Evolutionary conservation across 2,888 invertebrate species (phyloP).

Genomic region (Eupithecia insigniata): DNA sequence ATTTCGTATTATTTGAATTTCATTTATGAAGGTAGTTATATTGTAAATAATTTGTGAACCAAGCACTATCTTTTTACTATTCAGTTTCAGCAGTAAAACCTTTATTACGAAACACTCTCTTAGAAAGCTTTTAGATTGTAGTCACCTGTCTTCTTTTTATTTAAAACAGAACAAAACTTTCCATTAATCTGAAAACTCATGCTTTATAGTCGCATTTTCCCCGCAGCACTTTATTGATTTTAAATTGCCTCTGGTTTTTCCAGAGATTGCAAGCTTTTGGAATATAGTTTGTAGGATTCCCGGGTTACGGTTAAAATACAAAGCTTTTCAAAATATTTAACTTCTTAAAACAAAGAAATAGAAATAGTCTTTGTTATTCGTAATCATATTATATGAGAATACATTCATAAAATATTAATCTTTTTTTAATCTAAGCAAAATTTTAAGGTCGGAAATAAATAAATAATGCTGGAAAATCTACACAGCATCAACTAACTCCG

Average conservation of each 20-base stretch:
- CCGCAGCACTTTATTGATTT: constrained; percentile 30
- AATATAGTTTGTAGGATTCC: background rate
- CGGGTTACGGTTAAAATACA: background rate
- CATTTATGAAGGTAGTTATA: background rate
- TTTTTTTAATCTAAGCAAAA: no score
- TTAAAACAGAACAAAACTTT: background rate
- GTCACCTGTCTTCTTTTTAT: background rate
- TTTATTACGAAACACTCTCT: background rate
- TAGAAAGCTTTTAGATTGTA: background rate
- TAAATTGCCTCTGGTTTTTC: constrained; percentile 21
- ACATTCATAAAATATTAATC: no score
- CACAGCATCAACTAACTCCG: background rate
- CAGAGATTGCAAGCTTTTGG: background rate
- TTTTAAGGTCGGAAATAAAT: background rate
- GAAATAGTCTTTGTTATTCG: background rate
- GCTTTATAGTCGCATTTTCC: constrained; percentile 22
- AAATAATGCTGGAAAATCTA: background rate
- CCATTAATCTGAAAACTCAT: background rate
- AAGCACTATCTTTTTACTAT: background rate
- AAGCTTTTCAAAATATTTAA: background rate
- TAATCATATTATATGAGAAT: no score
- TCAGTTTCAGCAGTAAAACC: background rate
- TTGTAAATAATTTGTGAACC: background rate
- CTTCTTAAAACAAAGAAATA: background rate
- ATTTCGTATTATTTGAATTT: background rate